phyloP scores from a whole-genome alignment of 1,140 invertebrate genomes.

The roundworm (Caenorhabditis elegans) region DNA sequence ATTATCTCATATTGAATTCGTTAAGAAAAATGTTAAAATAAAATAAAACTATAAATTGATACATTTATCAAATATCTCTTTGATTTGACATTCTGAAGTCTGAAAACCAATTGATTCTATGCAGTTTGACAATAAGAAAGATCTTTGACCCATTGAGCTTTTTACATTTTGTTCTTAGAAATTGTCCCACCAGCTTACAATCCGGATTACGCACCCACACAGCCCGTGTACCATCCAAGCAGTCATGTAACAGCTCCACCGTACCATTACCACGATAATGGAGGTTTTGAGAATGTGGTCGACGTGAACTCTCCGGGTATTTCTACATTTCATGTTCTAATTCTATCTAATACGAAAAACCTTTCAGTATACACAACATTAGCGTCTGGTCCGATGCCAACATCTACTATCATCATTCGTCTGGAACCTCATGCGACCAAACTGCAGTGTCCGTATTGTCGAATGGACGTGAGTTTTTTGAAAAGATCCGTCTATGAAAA shows the following conservation, averaged over 20 bases:
- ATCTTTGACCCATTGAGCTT: too few species aligned
- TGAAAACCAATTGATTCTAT: too few species aligned
- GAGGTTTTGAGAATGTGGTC: neutral
- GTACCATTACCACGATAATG: neutral
- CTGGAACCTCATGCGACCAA: neutral
- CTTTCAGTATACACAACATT: neutral
- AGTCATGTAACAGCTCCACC: neutral
- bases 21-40: too few species aligned
- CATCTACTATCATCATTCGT: neutral
- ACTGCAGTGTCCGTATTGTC: constrained; percentile 14
- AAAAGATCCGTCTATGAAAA: neutral
- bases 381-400: neutral
- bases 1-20: too few species aligned
- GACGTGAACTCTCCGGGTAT: neutral
- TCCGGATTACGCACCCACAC: neutral
- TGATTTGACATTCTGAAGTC: too few species aligned
- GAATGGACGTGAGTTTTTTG: neutral
- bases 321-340: neutral
- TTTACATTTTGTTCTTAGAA: neutral
- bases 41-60: too few species aligned
- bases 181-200: constrained; percentile 5
- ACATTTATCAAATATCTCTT: too few species aligned
- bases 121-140: too few species aligned
- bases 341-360: too few species aligned
- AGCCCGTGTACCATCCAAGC: neutral